A percentile compares a stretch with the other conserved stretches of the same genome.
phyloP scores from a whole-genome alignment of 1,140 invertebrate genomes.

The Anastrepha obliqua region DNA sequence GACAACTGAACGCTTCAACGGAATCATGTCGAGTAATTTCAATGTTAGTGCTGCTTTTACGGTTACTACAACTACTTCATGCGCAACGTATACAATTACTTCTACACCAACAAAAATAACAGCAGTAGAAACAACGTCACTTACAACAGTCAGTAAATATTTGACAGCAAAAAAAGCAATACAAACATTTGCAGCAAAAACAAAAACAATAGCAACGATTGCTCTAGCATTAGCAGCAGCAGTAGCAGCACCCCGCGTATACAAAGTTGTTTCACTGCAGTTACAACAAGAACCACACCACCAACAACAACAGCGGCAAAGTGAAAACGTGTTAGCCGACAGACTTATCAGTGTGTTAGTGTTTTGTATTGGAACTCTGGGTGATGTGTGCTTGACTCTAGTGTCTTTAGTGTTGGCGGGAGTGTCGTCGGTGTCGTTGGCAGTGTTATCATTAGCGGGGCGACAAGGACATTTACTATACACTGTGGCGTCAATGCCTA shows the following conservation, averaged over 20 bases:
- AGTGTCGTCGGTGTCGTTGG: constrained; percentile 32
- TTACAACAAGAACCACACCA: neutral
- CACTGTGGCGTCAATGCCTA: neutral
- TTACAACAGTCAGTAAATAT: neutral
- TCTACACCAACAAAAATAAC: neutral
- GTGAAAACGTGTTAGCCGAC: constrained; percentile 24
- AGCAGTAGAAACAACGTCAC: neutral
- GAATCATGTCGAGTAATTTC: constrained; percentile 69
- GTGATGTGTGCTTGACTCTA: neutral
- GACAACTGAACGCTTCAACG: constrained; percentile 68
- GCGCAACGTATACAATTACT: neutral
- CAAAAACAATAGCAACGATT: neutral
- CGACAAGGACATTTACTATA: constrained; percentile 46
- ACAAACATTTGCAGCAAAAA: neutral
- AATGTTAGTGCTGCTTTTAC: constrained; percentile 61
- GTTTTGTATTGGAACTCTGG: neutral
- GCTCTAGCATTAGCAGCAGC: neutral
- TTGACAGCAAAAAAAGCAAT: neutral
- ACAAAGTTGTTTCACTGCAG: neutral
- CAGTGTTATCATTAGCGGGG: constrained; percentile 30
- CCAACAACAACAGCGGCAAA: neutral
- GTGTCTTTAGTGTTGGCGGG: constrained; percentile 46
- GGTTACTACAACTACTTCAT: neutral
- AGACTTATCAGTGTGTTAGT: neutral
- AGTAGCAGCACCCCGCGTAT: neutral